phyloP scores from a whole-genome alignment of 2,888 invertebrate species.

The Abscondita cerata region DNA sequence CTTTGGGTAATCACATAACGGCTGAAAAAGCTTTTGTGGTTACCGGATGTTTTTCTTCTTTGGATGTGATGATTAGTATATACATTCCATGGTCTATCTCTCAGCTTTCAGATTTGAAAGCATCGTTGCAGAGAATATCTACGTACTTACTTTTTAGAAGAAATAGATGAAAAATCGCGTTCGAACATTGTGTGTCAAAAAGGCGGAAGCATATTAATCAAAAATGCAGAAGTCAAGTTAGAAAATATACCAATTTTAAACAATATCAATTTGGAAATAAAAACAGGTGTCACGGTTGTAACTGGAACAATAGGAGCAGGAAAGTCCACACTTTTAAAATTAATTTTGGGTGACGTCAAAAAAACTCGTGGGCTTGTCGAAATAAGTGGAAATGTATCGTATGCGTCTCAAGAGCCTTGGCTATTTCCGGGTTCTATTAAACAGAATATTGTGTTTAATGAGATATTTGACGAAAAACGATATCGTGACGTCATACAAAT shows the following conservation, averaged over 20 bases:
- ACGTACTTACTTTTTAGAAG: conserved; percentile 68
- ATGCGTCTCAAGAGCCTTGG: conserved; percentile 69
- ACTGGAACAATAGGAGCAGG: conserved; percentile 69
- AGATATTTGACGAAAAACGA: conserved; percentile 61
- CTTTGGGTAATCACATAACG: conserved; percentile 73
- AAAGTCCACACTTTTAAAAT: conserved; percentile 62
- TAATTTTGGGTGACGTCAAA: conserved; percentile 73
- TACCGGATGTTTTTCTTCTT: conserved; percentile 85
- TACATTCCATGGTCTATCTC: conserved; percentile 88
- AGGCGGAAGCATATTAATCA: conserved; percentile 50
- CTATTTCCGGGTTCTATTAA: conserved; percentile 64
- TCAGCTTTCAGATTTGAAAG: conserved; percentile 78
- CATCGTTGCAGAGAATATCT: conserved; percentile 75
- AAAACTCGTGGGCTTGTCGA: conserved; percentile 67
- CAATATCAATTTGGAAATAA: conserved; percentile 54
- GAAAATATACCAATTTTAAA: conserved; percentile 46
- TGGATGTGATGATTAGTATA: conserved; percentile 85
- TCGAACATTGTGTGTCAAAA: not conserved
- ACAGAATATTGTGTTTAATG: conserved; percentile 79
- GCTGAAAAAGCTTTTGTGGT: conserved; percentile 88
- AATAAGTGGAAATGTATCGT: conserved; percentile 65
- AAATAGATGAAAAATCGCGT: conserved; percentile 27
- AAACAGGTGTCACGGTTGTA: conserved; percentile 59
- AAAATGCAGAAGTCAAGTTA: conserved; percentile 70
- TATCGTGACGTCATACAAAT: conserved; percentile 66